These are phyloP conservation scores for Hippocampus guttulatus DNA, from an alignment of 2,113 vertebrate genomes.

Conservation along the genomic window DNA sequence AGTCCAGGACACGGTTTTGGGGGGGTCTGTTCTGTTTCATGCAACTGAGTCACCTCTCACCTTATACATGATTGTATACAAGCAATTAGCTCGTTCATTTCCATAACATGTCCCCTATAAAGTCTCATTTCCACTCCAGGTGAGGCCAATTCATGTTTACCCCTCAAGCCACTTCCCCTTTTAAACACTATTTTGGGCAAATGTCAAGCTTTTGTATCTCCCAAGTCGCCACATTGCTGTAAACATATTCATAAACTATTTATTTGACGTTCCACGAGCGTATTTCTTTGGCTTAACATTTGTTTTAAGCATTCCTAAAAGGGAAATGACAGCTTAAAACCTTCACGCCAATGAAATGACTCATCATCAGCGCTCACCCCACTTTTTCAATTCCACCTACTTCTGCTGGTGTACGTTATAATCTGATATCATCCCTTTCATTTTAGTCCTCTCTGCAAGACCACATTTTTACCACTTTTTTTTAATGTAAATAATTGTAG, in stretches of 20 bases:
- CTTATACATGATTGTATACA: neutral
- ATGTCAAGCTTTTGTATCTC: conserved; percentile 33
- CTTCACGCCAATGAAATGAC: neutral
- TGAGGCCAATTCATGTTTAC: conserved; percentile 6
- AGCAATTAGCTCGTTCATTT: neutral
- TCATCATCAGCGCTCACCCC: neutral
- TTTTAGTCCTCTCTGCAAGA: conserved; percentile 53
- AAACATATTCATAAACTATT: neutral
- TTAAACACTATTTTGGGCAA: conserved; percentile 31
- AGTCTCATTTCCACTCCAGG: neutral
- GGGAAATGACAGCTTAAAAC: neutral
- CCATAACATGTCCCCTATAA: neutral
- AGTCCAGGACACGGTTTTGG: neutral
- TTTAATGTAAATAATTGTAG: conserved; percentile 78
- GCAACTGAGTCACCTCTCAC: neutral
- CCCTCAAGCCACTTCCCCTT: conserved; percentile 8
- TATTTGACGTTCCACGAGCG: neutral
- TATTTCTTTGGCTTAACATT: neutral
- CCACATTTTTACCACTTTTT: conserved; percentile 70
- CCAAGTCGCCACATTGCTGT: neutral
- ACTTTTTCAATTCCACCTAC: conserved; percentile 5
- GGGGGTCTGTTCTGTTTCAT: neutral
- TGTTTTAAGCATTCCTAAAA: neutral
- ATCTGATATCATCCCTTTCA: conserved; percentile 47
- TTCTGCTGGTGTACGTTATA: conserved; percentile 63